A percentile compares a stretch with the other conserved stretches of the same genome.
phyloP scores from a whole-genome alignment of 2,888 invertebrate genomes.

The Linnaemya tessellans region DNA sequence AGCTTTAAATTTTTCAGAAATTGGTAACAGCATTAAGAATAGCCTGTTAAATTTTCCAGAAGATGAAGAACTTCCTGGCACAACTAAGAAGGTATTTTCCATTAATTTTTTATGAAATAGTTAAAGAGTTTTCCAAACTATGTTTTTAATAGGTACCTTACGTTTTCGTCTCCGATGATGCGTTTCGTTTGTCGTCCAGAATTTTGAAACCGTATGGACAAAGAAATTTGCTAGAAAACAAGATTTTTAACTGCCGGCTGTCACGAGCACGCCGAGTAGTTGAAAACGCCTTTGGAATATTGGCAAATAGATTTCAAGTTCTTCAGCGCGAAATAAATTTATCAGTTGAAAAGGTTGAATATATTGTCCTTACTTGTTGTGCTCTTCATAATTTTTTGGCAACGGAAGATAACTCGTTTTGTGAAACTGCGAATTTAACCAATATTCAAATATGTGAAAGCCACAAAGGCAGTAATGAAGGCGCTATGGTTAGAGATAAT shows the following conservation, averaged over 20 bases:
- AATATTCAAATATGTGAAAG: background rate
- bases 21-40: too few relatives aligned
- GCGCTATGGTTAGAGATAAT: background rate
- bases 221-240: background rate
- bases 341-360: conserved; percentile 2
- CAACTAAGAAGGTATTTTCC: too few relatives aligned
- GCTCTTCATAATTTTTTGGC: too few relatives aligned
- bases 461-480: background rate
- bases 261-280: conserved; percentile 17
- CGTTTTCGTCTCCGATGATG: too few relatives aligned
- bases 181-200: too few relatives aligned
- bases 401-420: background rate
- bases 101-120: too few relatives aligned
- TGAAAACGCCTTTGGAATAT: conserved; percentile 15
- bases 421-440: background rate
- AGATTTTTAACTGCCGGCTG: conserved; percentile 1
- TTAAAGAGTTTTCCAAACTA: too few relatives aligned
- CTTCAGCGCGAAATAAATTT: conserved; percentile 9
- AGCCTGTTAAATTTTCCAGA: too few relatives aligned
- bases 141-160: too few relatives aligned
- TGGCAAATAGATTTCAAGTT: conserved; percentile 8
- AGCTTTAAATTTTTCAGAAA: too few relatives aligned
- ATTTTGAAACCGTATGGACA: too few relatives aligned
- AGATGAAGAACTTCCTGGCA: too few relatives aligned
- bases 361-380: background rate